These are phyloP conservation scores for Craniophora ligustri DNA, from an alignment of 2,888 invertebrate genomes.

Conservation along the genomic window DNA sequence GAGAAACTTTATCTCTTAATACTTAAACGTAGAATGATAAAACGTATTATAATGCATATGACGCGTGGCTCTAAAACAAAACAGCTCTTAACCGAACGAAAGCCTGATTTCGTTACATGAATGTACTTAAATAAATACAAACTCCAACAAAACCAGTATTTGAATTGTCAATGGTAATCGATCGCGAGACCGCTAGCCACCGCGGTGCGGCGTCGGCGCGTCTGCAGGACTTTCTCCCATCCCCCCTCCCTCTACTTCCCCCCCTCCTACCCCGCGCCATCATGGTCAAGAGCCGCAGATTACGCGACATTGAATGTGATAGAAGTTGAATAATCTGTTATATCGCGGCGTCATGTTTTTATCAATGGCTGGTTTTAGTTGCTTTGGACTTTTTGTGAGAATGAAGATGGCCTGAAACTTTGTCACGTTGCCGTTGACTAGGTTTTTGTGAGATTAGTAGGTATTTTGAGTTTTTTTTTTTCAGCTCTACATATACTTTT, in stretches of 20 bases:
- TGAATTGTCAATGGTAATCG: conserved; percentile 19
- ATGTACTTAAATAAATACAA: background rate
- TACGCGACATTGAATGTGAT: conserved; percentile 55
- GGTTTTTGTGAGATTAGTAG: background rate
- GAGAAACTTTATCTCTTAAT: no score
- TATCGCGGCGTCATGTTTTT: conserved; percentile 29
- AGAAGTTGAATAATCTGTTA: conserved; percentile 55
- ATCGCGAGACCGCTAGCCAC: conserved; percentile 28
- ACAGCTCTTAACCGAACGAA: background rate
- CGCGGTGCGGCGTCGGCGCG: conserved; percentile 48
- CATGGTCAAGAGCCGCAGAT: conserved; percentile 42
- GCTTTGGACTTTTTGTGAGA: conserved; percentile 11
- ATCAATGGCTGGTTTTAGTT: conserved; percentile 19
- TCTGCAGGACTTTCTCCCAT: conserved; percentile 60
- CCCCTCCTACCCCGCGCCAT: conserved; percentile 7
- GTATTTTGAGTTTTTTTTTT: no score
- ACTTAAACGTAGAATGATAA: background rate
- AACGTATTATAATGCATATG: no score
- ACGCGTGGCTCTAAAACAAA: background rate
- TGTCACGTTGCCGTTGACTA: conserved; percentile 3
- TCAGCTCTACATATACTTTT: no score
- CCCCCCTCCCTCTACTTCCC: conserved; percentile 1
- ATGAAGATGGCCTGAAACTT: conserved; percentile 13
- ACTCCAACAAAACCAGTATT: conserved; percentile 10
- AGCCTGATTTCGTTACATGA: background rate